Conservation (phyloP, 2,888 invertebrate genomes). For the Mythimna pallens region DNA sequence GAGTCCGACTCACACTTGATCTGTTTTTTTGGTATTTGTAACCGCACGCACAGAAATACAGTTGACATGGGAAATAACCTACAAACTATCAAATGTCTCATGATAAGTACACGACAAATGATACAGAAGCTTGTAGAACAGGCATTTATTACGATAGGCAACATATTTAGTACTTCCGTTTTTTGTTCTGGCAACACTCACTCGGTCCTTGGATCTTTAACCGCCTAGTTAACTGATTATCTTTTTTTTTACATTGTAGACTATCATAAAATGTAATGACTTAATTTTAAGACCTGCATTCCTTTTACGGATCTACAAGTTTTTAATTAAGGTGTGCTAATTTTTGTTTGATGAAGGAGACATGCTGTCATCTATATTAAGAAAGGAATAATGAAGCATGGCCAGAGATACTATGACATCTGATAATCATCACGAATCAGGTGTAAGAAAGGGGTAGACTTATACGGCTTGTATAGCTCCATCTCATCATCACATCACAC, state of each 20-base stretch:
- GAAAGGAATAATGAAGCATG: neutral
- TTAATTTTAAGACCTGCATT: constrained; percentile 20
- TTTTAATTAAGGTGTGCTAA: constrained; percentile 6
- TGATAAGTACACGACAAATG: constrained; percentile 14
- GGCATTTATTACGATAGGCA: constrained; percentile 31
- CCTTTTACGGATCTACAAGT: constrained; percentile 1
- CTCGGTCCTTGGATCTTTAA: constrained; percentile 23
- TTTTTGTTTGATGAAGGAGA: constrained; percentile 14
- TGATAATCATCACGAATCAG: too few species aligned
- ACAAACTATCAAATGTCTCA: constrained; percentile 24
- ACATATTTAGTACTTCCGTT: constrained; percentile 54
- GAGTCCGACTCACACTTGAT: neutral
- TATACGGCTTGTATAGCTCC: too few species aligned
- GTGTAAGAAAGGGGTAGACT: too few species aligned
- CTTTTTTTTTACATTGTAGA: constrained; percentile 18
- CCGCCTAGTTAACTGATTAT: constrained; percentile 10
- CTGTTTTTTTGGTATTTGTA: constrained; percentile 3
- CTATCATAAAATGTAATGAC: constrained; percentile 35
- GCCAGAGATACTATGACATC: too few species aligned
- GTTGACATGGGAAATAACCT: constrained; percentile 22
- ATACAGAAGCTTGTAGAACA: constrained; percentile 11
- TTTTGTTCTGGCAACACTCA: constrained; percentile 35
- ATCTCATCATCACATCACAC: too few species aligned
- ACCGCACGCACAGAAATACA: neutral
- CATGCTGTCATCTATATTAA: neutral